Percentiles rank a stretch among this genome's conserved stretches.
Conservation (phyloP, 2,113 vertebrate species). For the Acinonyx jubatus region DNA sequence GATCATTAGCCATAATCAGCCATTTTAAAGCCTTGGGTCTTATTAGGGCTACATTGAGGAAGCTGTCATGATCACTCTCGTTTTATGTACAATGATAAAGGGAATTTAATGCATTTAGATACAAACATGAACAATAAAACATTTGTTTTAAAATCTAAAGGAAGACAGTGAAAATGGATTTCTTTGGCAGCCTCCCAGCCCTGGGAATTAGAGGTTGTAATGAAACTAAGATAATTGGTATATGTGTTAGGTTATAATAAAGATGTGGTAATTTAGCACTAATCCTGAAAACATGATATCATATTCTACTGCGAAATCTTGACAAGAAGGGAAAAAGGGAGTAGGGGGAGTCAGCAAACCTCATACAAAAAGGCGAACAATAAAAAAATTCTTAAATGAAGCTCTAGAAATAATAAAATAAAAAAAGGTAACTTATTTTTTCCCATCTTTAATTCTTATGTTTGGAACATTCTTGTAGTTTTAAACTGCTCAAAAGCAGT, state of each 20-base stretch:
- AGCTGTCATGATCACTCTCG: neutral
- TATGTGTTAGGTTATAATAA: conserved; percentile 42
- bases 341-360: neutral
- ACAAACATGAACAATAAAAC: conserved; percentile 31
- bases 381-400: neutral
- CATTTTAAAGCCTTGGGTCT: neutral
- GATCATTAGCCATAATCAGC: neutral
- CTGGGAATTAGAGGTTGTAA: conserved; percentile 39
- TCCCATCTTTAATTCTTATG: neutral
- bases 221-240: conserved; percentile 41
- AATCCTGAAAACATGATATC: neutral
- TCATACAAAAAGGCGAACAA: neutral
- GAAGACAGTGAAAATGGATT: conserved; percentile 33
- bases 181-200: conserved; percentile 4
- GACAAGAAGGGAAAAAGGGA: neutral
- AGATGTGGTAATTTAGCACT: conserved; percentile 45
- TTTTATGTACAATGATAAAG: conserved; percentile 8
- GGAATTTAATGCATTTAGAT: neutral
- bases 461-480: conserved; percentile 19
- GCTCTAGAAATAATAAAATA: neutral
- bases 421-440: neutral
- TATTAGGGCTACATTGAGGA: neutral
- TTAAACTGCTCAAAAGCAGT: conserved; percentile 17
- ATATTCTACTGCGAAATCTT: neutral
- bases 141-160: conserved; percentile 54